Conservation (phyloP, 2,113 vertebrate genomes). For the Chauna torquata region DNA sequence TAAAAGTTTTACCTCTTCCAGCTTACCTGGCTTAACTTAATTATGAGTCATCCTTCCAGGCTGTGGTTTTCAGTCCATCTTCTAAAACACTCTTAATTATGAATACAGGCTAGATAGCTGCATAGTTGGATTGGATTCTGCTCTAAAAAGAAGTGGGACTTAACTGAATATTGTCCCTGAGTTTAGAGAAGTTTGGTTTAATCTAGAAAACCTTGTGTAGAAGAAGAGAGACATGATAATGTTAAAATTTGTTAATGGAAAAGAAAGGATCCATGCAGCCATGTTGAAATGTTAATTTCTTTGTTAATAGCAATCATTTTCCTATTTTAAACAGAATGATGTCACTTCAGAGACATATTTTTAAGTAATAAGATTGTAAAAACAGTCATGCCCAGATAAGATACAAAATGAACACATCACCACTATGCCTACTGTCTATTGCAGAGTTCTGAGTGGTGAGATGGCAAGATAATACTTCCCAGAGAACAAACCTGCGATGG, state of each 20-base stretch:
- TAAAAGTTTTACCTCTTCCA: not conserved
- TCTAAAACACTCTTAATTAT: not conserved
- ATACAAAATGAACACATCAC: not conserved
- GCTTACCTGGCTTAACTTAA: not conserved
- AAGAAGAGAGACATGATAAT: not conserved
- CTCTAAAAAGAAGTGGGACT: not conserved
- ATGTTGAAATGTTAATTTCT: not conserved
- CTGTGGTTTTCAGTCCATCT: not conserved
- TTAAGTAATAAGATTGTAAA: not conserved
- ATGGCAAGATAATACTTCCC: not conserved
- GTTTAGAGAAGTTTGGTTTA: not conserved
- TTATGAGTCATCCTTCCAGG: not conserved
- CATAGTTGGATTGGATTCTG: not conserved
- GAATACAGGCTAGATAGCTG: not conserved
- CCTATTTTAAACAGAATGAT: not conserved
- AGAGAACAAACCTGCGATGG: rapidly evolving
- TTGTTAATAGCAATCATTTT: not conserved
- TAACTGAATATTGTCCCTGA: not conserved
- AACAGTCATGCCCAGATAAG: not conserved
- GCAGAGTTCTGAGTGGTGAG: not conserved
- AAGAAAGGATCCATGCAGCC: not conserved
- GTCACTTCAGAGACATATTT: not conserved
- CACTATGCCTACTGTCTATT: not conserved
- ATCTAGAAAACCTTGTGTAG: not conserved
- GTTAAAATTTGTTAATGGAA: not conserved